Evolutionary conservation across 2,113 vertebrate species (phyloP).

Genomic region (Eptesicus fuscus): DNA sequence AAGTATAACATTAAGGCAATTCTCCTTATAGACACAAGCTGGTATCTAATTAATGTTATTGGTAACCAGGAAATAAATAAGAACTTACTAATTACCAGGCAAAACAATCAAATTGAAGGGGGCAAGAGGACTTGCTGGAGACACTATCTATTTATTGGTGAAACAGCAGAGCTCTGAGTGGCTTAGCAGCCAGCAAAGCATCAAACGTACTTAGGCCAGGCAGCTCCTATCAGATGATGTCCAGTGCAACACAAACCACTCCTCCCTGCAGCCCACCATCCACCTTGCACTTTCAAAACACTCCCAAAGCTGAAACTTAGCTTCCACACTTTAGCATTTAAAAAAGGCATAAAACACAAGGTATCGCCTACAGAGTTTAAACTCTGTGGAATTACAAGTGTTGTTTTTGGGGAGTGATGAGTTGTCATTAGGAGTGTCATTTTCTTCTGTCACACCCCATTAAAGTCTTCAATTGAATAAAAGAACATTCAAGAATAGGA

Average conservation of each 20-base stretch:
- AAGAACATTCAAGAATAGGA: neutral
- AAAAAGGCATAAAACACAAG: neutral
- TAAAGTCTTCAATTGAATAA: neutral
- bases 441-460: neutral
- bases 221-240: neutral
- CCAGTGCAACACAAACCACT: neutral
- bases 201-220: neutral
- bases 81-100: neutral
- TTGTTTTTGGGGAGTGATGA: neutral
- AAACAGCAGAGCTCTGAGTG: neutral
- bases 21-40: slow-evolving; percentile 1
- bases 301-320: neutral
- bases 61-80: neutral
- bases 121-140: neutral
- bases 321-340: neutral
- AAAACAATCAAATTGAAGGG: neutral
- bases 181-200: neutral
- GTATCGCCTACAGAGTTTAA: neutral
- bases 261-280: neutral
- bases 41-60: neutral
- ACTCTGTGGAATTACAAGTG: neutral
- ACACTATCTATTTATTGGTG: neutral
- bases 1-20: neutral
- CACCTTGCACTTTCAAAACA: neutral
- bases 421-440: neutral